Conservation (phyloP, 2,113 vertebrate genomes). For the Melanostigma gelatinosum region DNA sequence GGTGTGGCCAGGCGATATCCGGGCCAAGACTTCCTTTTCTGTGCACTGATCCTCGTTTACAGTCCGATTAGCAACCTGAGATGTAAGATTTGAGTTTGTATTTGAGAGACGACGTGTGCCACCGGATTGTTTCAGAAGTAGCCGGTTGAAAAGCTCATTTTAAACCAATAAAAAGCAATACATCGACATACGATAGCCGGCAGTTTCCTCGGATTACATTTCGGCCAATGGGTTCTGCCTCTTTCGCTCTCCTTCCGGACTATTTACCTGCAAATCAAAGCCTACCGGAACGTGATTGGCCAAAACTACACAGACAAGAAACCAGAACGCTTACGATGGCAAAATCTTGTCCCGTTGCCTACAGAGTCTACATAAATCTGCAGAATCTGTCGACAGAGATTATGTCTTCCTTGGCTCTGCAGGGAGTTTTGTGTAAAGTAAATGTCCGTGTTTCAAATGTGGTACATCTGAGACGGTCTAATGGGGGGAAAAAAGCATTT, state of each 20-base stretch:
- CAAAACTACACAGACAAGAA: neutral
- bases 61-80: too few species aligned
- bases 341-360: neutral
- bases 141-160: too few species aligned
- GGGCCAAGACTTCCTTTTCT: neutral
- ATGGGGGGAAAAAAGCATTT: neutral
- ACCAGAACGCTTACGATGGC: neutral
- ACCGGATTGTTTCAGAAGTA: too few species aligned
- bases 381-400: neutral
- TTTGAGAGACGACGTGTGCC: neutral
- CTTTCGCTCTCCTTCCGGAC: neutral
- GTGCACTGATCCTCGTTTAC: neutral
- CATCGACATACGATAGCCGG: too few species aligned
- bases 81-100: neutral
- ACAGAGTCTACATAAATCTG: neutral
- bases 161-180: too few species aligned
- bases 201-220: neutral
- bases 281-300: neutral
- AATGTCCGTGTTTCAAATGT: neutral
- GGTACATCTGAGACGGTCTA: neutral
- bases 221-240: neutral
- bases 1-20: too few species aligned
- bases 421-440: neutral
- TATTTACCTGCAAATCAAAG: neutral
- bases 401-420: neutral